Conservation (phyloP, 2,797 vertebrate species). For the Falco berigora region DNA sequence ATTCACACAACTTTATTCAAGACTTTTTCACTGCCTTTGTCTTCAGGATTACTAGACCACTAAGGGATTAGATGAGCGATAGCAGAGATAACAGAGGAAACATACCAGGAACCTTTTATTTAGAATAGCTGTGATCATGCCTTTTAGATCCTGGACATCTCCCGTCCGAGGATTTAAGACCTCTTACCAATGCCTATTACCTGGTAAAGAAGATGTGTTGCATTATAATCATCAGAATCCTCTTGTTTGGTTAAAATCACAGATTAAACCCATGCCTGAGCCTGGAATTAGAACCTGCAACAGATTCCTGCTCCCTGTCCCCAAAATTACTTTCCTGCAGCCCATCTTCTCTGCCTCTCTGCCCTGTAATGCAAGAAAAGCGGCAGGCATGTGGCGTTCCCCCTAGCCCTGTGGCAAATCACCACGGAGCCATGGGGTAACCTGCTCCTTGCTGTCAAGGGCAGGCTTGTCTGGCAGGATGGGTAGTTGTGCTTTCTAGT, state of each 20-base stretch:
- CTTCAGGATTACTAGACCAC: neutral
- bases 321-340: neutral
- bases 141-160: neutral
- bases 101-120: neutral
- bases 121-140: neutral
- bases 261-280: neutral
- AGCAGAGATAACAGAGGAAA: neutral
- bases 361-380: neutral
- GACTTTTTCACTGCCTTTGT: neutral
- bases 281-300: constrained; percentile 1
- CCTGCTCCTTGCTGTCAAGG: neutral
- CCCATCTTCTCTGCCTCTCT: neutral
- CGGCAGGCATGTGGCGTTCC: neutral
- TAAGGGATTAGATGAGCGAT: neutral
- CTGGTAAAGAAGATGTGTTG: neutral
- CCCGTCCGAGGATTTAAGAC: neutral
- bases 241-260: neutral
- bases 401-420: neutral
- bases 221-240: neutral
- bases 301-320: neutral
- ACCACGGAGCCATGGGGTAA: neutral
- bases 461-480: neutral
- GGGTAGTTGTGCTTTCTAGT: neutral
- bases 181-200: neutral
- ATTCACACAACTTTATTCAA: neutral